Base-by-base conservation (phyloP, 2,113 vertebrate genomes). In the Cyrtonyx montezumae region DNA sequence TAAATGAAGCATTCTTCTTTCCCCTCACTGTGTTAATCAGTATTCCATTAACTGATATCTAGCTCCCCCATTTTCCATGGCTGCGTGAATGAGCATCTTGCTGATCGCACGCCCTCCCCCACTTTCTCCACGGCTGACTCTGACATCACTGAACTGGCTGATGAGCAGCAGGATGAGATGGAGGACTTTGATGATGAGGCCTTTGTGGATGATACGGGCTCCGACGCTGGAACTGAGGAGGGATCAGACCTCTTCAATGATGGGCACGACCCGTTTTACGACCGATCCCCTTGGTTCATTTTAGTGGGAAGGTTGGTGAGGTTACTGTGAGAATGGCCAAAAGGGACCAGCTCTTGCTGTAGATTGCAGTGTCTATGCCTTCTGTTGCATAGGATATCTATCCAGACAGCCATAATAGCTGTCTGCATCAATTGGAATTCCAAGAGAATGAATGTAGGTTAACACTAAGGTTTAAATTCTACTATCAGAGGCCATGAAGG, bases 261-360 rank as follows among this genome's bases (percentile, higher is more conserved):
- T 53, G 99, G 99, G 96, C 99, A 99, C 92, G 99, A 99, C 98
- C 99, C 99, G 78, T 99, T 99, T 98, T 99, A 99, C 91, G 99
- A 99, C 98, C 99, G 99, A 93, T 99, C 99, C 98, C 99, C 99
- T 96, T 99, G 99, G 99, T 99, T 99, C 99, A 99, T 99, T 98
- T 99, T 99, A 98, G 99, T 99, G 98, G 99, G 99, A 99, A 99
- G 99, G 99, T 99, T 99, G 99, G 99, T 99, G 98, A 98, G 98
- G 97, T 96, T 96, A 87, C 91, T 97, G 68, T 97, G 96, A 97
- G 96, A 97, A 95, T 79, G 94, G 96, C 89, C 53, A 96, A 95
- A 95, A 97, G 97, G 97, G 98, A 98, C 97, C 98, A 98, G 98
- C 98, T 98, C 98, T 97, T 97, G 91, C 94, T 86, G 43, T 84